Percentiles rank a stretch among this genome's conserved stretches.
Conservation (phyloP, 2,888 invertebrate species). For the Saturnia pavonia region DNA sequence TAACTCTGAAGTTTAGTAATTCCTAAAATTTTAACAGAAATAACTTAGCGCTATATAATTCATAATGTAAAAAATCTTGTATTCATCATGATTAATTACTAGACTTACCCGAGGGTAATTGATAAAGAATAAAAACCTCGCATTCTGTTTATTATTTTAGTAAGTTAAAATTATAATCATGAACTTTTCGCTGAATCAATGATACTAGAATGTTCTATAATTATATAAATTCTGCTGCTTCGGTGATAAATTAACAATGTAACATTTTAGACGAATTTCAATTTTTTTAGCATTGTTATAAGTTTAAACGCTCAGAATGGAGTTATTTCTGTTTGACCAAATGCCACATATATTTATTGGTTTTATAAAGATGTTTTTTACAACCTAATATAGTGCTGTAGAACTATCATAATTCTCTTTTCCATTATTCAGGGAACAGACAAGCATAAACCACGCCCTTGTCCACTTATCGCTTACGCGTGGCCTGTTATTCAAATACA, state of each 20-base stretch:
- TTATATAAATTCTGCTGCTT: neutral
- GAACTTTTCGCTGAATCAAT: too few relatives aligned
- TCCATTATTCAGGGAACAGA: conserved; percentile 14
- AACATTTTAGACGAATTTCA: neutral
- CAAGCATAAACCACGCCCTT: conserved; percentile 18
- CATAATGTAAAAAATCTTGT: neutral
- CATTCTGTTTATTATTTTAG: neutral
- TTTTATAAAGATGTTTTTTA: neutral
- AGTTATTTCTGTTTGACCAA: neutral
- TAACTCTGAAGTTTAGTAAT: neutral
- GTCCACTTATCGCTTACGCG: conserved; percentile 20
- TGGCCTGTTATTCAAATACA: conserved; percentile 21
- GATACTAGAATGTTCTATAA: neutral
- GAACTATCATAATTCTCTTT: neutral
- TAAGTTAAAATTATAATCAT: too few relatives aligned
- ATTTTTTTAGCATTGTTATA: neutral
- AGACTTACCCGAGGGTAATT: neutral
- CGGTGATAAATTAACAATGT: neutral
- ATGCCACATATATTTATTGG: neutral
- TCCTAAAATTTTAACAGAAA: neutral
- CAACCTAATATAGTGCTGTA: too few relatives aligned
- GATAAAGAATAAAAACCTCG: neutral
- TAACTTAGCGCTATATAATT: neutral
- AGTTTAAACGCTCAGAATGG: neutral
- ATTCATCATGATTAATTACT: neutral